phyloP scores from a whole-genome alignment of 2,888 invertebrate species.

The Microplitis manilae region DNA sequence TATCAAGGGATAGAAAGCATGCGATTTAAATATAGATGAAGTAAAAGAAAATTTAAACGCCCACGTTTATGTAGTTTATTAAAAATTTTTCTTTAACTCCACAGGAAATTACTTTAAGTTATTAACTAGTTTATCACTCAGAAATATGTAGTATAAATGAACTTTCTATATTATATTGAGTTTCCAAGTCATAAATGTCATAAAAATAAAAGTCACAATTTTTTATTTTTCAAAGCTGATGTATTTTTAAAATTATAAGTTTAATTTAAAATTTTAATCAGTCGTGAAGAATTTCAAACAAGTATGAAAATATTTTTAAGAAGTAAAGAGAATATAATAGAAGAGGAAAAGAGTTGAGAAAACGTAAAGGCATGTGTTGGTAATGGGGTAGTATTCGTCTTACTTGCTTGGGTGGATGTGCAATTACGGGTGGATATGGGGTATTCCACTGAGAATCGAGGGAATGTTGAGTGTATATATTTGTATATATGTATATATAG shows the following conservation, averaged over 20 bases:
- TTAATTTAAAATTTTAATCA: no score
- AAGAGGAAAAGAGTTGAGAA: slow-evolving; percentile 8
- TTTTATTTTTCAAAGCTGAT: no score
- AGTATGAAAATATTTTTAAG: slow-evolving; percentile 8
- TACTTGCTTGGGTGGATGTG: slow-evolving; percentile 21
- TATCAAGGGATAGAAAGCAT: neutral
- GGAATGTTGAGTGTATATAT: slow-evolving; percentile 3
- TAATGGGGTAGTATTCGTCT: slow-evolving; percentile 38
- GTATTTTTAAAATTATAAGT: no score
- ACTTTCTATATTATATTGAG: no score
- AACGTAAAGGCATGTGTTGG: slow-evolving; percentile 17
- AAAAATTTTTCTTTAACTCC: no score
- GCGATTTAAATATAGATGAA: neutral
- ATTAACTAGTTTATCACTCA: no score
- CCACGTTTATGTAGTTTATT: no score
- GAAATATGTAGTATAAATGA: no score
- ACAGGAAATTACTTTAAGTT: no score
- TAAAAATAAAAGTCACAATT: no score
- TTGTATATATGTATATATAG: neutral
- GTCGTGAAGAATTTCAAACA: neutral
- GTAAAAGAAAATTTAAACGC: no score
- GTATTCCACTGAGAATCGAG: slow-evolving; percentile 28
- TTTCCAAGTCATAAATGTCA: no score
- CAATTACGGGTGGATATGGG: slow-evolving; percentile 31
- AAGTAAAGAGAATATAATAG: neutral